A percentile compares a stretch with the other conserved stretches of the same genome.
These are phyloP conservation scores for Erannis defoliaria DNA, from an alignment of 2,888 invertebrate genomes.

Conservation along the genomic window DNA sequence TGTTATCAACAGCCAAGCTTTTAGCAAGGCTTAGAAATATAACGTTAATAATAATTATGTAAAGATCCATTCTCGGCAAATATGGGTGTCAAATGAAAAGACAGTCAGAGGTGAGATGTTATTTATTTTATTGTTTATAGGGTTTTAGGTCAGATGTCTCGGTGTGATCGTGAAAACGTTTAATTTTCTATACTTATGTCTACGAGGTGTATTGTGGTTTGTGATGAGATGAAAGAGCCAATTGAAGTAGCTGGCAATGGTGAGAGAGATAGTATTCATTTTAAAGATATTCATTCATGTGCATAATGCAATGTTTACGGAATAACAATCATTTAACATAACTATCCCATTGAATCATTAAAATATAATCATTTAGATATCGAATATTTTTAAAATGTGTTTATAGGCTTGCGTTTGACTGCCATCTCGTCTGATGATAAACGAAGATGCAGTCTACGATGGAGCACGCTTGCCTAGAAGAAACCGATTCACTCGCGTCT, in stretches of 20 bases:
- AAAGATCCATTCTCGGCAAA: constrained; percentile 58
- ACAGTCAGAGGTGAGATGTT: constrained; percentile 53
- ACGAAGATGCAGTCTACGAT: too few species aligned
- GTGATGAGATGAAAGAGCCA: constrained; percentile 11
- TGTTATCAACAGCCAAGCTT: constrained; percentile 1
- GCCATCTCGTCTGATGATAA: too few species aligned
- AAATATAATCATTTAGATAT: too few species aligned
- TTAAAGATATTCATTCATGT: background rate
- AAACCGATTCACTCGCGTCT: too few species aligned
- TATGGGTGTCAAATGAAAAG: constrained; percentile 66
- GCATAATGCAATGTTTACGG: background rate
- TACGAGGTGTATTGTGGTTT: constrained; percentile 35
- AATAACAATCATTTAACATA: too few species aligned
- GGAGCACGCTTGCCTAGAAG: too few species aligned
- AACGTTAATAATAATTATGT: constrained; percentile 51
- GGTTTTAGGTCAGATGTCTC: constrained; percentile 69
- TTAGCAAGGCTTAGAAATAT: constrained; percentile 37
- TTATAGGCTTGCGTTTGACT: too few species aligned
- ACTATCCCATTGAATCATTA: too few species aligned
- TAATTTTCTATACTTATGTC: constrained; percentile 54
- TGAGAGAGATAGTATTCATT: background rate
- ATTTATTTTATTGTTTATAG: constrained; percentile 79
- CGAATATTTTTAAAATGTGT: too few species aligned
- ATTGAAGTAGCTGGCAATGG: background rate
- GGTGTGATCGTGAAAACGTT: constrained; percentile 67